Evolutionary conservation across 2,888 invertebrate species (phyloP).

Genomic region (Erebia ligea): DNA sequence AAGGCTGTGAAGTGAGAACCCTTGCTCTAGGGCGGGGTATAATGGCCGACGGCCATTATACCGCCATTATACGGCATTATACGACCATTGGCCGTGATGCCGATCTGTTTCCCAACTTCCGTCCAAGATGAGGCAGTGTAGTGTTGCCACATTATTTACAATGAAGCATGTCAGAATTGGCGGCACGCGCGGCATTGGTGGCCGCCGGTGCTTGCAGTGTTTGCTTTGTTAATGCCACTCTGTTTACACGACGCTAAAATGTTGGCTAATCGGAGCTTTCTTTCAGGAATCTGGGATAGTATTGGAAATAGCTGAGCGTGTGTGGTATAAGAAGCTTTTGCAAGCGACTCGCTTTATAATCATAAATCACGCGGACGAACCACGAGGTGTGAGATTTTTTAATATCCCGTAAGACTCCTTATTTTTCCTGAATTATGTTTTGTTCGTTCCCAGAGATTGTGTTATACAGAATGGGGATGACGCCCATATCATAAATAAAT

Average conservation of each 20-base stretch:
- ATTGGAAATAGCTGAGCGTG: background rate
- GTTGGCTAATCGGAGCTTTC: constrained; percentile 9
- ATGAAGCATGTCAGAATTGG: background rate
- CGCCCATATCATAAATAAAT: too few relatives aligned
- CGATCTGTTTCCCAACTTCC: constrained; percentile 12
- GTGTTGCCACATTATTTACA: constrained; percentile 16
- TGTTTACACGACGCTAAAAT: constrained; percentile 29
- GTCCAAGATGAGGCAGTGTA: background rate
- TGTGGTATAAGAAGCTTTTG: background rate
- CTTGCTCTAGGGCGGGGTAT: background rate
- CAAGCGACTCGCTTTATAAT: too few relatives aligned
- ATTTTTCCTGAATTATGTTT: too few relatives aligned
- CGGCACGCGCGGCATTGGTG: constrained; percentile 2
- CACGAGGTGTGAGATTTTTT: too few relatives aligned
- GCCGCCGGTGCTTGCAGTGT: constrained; percentile 28
- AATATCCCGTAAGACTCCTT: too few relatives aligned
- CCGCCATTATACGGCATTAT: too few relatives aligned
- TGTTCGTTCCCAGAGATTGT: too few relatives aligned
- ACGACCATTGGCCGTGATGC: too few relatives aligned
- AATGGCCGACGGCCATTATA: too few relatives aligned
- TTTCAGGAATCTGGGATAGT: constrained; percentile 6
- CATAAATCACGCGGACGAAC: too few relatives aligned
- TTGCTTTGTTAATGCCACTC: constrained; percentile 40
- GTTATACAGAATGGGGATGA: too few relatives aligned
- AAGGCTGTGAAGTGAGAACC: background rate